phyloP scores from a whole-genome alignment of 2,888 invertebrate genomes.

The Drosophila subsilvestris region DNA sequence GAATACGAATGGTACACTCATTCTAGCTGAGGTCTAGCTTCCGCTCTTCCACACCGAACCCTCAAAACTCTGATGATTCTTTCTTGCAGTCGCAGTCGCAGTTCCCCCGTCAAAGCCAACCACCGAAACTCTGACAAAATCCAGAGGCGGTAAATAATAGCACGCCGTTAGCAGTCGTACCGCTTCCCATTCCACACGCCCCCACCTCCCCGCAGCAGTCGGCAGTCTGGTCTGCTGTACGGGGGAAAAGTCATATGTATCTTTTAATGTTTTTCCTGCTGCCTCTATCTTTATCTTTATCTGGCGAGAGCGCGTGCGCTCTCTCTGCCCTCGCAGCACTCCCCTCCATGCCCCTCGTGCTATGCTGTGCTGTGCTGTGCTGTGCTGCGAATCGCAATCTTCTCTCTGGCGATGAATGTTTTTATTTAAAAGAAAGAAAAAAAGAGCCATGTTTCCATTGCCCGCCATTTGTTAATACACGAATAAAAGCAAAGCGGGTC shows the following conservation, averaged over 20 bases:
- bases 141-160: constrained; percentile 1
- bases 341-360: background rate
- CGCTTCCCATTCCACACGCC: background rate
- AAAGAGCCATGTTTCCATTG: constrained; percentile 7
- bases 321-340: constrained; percentile 11
- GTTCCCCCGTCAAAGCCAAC: background rate
- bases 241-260: constrained; percentile 51
- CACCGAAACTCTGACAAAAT: background rate
- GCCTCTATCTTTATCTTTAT: constrained; percentile 40
- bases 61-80: constrained; percentile 4
- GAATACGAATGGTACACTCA: constrained; percentile 6
- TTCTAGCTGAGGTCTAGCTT: background rate
- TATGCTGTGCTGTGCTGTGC: too few relatives aligned
- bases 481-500: constrained; percentile 16
- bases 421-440: background rate
- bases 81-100: background rate
- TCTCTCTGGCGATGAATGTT: constrained; percentile 12
- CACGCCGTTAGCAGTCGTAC: background rate
- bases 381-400: constrained; percentile 8
- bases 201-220: background rate
- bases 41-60: background rate
- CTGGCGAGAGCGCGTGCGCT: constrained; percentile 67
- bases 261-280: constrained; percentile 51
- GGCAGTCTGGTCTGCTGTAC: background rate
- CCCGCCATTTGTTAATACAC: constrained; percentile 26